A percentile compares a stretch with the other conserved stretches of the same genome.
phyloP scores from a whole-genome alignment of 2,797 vertebrate genomes.

The Pangasius djambal region DNA sequence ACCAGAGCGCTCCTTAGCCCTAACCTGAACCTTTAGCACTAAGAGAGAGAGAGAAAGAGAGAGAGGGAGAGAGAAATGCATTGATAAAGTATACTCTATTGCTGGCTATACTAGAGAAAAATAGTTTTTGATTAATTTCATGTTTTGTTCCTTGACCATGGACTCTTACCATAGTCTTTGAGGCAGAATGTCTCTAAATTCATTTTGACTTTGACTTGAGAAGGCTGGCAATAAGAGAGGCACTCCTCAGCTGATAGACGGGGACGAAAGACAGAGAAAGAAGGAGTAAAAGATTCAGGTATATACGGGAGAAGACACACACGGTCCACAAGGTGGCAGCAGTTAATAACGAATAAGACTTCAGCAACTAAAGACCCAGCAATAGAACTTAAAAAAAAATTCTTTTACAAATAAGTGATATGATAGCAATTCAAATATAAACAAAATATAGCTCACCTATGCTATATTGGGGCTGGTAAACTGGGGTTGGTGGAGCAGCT shows the following conservation, averaged over 20 bases:
- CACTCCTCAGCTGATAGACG: slow-evolving; percentile 81
- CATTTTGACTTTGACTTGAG: slow-evolving; percentile 84
- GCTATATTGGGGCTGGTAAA: slow-evolving; percentile 79
- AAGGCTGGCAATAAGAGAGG: slow-evolving; percentile 81
- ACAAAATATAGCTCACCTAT: slow-evolving; percentile 70
- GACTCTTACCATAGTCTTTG: slow-evolving; percentile 83
- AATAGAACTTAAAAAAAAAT: background rate
- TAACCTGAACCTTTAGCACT: slow-evolving; percentile 86
- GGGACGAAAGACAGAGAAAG: slow-evolving; percentile 27
- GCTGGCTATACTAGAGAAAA: background rate
- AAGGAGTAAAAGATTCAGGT: background rate
- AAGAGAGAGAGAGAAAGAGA: slow-evolving; percentile 35
- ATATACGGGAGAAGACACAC: too few relatives aligned
- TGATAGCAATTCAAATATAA: background rate
- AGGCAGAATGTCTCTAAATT: slow-evolving; percentile 86
- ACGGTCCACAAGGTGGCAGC: slow-evolving; percentile 71
- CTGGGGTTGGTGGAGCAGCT: slow-evolving; percentile 71
- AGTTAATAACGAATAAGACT: slow-evolving; percentile 32
- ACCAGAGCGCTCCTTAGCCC: slow-evolving; percentile 77
- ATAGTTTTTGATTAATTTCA: background rate
- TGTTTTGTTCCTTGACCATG: background rate
- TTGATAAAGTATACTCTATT: background rate
- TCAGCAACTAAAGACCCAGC: background rate
- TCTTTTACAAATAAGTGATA: background rate
- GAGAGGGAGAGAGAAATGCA: background rate